These are phyloP conservation scores for Calycopis cecrops DNA, from an alignment of 1,140 invertebrate genomes.

Conservation along the genomic window DNA sequence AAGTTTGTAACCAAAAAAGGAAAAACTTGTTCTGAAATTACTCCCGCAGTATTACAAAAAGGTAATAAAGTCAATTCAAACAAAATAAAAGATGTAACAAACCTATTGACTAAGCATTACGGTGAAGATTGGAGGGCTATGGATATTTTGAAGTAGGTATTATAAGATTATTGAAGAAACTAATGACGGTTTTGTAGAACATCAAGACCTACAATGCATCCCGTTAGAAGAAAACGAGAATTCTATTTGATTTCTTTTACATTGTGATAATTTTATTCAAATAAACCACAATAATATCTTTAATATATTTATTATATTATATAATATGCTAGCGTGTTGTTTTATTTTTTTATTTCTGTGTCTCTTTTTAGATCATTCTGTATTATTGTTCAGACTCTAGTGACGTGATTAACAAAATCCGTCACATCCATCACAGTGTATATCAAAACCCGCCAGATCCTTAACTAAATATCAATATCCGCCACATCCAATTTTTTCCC, in stretches of 20 bases:
- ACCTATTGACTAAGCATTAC: slow-evolving; percentile 8
- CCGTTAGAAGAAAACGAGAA: slow-evolving; percentile 15
- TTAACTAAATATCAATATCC: slow-evolving; percentile 13
- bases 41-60: slow-evolving; percentile 10
- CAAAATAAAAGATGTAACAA: slow-evolving; percentile 13
- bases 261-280: background rate
- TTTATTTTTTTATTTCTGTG: background rate
- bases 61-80: slow-evolving; percentile 12
- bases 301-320: background rate
- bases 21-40: slow-evolving; percentile 11
- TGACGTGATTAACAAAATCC: slow-evolving; percentile 13
- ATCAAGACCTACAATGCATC: slow-evolving; percentile 9
- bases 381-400: too few species aligned
- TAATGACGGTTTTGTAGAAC: slow-evolving; percentile 15
- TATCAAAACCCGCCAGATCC: slow-evolving; percentile 12
- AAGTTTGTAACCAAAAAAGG: slow-evolving; percentile 20
- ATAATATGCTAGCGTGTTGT: background rate
- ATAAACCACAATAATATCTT: background rate
- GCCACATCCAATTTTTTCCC: slow-evolving; percentile 13
- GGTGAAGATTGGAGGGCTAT: slow-evolving; percentile 9
- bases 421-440: background rate
- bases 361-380: background rate
- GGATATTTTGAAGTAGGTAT: slow-evolving; percentile 2
- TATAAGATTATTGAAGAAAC: slow-evolving; percentile 11
- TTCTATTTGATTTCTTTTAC: slow-evolving; percentile 7